phyloP scores from a whole-genome alignment of 2,113 vertebrate species.

The Siphamia tubifer region DNA sequence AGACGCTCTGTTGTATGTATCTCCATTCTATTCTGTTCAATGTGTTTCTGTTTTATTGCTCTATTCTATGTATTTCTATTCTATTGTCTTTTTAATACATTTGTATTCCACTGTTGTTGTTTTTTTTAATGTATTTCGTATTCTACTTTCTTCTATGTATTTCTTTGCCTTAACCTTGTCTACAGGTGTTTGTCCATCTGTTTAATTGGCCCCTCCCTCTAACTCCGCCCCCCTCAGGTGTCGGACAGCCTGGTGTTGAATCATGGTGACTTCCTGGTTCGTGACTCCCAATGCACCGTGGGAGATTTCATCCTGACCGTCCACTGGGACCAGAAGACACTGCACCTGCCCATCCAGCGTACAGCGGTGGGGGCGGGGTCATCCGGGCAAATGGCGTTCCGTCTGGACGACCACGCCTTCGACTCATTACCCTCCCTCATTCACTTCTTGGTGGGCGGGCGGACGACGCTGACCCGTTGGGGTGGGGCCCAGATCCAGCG shows the following conservation, averaged over 20 bases:
- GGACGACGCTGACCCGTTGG: constrained; percentile 82
- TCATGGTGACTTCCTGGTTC: constrained; percentile 90
- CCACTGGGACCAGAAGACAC: constrained; percentile 86
- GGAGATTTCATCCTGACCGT: constrained; percentile 89
- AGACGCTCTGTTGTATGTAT: too few species aligned
- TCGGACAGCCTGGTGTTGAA: constrained; percentile 88
- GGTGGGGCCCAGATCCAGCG: constrained; percentile 85
- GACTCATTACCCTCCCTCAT: constrained; percentile 87
- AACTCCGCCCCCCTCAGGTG: constrained; percentile 84
- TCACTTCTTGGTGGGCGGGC: constrained; percentile 87
- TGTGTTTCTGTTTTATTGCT: too few species aligned
- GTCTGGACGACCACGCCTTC: constrained; percentile 88
- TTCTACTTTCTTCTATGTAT: too few species aligned
- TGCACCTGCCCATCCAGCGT: constrained; percentile 91
- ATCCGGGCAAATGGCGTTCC: constrained; percentile 79
- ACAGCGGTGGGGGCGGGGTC: constrained; percentile 81
- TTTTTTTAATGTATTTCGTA: too few species aligned
- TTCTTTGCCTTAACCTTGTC: too few species aligned
- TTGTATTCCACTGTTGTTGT: too few species aligned
- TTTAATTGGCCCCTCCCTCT: too few species aligned
- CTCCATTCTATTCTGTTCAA: too few species aligned
- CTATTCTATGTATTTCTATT: too few species aligned
- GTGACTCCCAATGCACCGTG: constrained; percentile 88
- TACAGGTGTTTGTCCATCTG: too few species aligned
- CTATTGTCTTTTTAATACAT: too few species aligned